Conservation (phyloP, 2,797 vertebrate species). For the Enteromius argenteus region DNA sequence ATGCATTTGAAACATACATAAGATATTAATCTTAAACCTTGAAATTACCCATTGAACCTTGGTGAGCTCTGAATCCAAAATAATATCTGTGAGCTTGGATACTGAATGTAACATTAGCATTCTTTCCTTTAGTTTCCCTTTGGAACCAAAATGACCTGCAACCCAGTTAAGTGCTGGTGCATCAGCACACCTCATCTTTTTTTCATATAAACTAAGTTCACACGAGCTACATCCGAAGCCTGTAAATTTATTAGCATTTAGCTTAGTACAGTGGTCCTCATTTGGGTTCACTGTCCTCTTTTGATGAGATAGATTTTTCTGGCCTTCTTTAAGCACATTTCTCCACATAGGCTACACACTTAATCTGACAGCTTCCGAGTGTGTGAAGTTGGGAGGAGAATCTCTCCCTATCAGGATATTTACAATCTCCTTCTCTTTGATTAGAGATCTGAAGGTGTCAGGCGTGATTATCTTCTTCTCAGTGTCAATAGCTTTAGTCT, state of each 20-base stretch:
- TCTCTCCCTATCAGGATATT: constrained; percentile 50
- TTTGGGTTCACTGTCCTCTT: constrained; percentile 47
- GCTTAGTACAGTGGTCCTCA: constrained; percentile 43
- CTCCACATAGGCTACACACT: neutral
- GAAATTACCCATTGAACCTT: neutral
- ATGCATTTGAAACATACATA: neutral
- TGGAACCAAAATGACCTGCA: constrained; percentile 32
- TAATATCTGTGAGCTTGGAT: neutral
- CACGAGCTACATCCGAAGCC: constrained; percentile 12
- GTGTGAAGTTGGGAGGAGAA: constrained; percentile 41
- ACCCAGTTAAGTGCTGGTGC: constrained; percentile 40
- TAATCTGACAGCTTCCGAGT: constrained; percentile 34
- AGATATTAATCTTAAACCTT: neutral
- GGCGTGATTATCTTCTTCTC: constrained; percentile 49
- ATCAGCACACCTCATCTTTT: constrained; percentile 52
- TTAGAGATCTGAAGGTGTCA: constrained; percentile 58
- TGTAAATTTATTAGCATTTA: constrained; percentile 49
- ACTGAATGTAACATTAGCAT: constrained; percentile 40
- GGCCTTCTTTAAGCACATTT: constrained; percentile 23
- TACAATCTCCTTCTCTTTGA: constrained; percentile 55
- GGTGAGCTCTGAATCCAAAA: neutral
- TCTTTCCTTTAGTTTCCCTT: constrained; percentile 32
- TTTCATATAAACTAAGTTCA: constrained; percentile 32
- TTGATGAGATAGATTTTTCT: constrained; percentile 58
- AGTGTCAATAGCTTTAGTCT: constrained; percentile 48